A percentile compares a stretch with the other conserved stretches of the same genome.
Conservation (phyloP, 2,797 vertebrate genomes). For the Podargus strigoides region DNA sequence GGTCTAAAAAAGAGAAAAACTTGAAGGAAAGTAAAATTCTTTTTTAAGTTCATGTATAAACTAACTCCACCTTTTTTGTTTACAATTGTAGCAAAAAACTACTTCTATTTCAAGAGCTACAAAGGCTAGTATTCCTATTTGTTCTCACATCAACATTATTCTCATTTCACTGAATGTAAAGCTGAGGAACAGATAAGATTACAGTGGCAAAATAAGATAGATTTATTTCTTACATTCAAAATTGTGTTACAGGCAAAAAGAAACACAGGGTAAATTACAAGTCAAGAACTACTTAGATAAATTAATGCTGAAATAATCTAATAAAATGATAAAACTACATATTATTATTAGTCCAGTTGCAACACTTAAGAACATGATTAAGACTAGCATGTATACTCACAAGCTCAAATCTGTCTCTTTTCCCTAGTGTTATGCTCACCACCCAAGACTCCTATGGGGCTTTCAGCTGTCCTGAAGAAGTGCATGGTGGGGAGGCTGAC, state of each 20-base stretch:
- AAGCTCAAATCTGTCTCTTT: not conserved
- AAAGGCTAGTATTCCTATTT: not conserved
- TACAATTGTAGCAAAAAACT: not conserved
- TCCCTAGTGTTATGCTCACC: not conserved
- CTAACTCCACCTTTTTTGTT: not conserved
- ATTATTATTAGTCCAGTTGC: not conserved
- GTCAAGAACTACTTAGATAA: not conserved
- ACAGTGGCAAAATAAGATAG: not conserved
- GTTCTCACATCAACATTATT: not conserved
- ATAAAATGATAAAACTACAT: not conserved
- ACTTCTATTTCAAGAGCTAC: not conserved
- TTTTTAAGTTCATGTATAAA: not conserved
- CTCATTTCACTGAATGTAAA: not conserved
- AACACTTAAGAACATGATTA: not conserved
- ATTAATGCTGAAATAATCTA: not conserved
- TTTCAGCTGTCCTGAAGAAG: not conserved
- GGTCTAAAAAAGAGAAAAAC: not conserved
- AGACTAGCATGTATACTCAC: not conserved
- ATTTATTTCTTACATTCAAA: not conserved
- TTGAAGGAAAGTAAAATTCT: not conserved
- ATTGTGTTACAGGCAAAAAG: not conserved
- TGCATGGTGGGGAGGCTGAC: too few species aligned
- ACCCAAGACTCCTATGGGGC: too few species aligned
- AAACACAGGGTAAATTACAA: not conserved
- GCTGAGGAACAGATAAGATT: not conserved